A percentile compares a stretch with the other conserved stretches of the same genome.
phyloP scores from a whole-genome alignment of 2,888 invertebrate species.

The Aphelenchoides bicaudatus region DNA sequence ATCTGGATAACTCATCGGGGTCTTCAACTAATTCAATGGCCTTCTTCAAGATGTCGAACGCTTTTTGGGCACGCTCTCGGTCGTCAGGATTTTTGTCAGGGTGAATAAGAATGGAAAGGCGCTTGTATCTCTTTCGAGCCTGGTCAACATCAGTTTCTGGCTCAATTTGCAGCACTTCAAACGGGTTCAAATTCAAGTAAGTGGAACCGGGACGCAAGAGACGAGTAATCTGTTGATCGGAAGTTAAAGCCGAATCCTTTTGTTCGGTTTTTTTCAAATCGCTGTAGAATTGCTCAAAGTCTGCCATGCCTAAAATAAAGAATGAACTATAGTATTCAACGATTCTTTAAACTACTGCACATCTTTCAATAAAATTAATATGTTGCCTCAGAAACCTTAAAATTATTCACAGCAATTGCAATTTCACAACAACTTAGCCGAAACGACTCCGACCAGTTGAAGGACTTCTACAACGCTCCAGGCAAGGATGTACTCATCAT shows the following conservation, averaged over 20 bases:
- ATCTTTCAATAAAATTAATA: background rate
- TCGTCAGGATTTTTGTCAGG: conserved; percentile 99
- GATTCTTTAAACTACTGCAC: background rate
- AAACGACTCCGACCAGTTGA: too few relatives aligned
- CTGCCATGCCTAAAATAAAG: conserved; percentile 22
- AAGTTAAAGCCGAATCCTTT: conserved; percentile 89
- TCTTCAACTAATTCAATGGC: conserved; percentile 71
- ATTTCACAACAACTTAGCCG: too few relatives aligned
- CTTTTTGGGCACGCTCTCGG: conserved; percentile 79
- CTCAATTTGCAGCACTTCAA: conserved; percentile 65
- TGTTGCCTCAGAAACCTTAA: too few relatives aligned
- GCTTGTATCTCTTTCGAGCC: conserved; percentile 89
- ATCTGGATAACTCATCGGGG: conserved; percentile 86
- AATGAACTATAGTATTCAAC: background rate
- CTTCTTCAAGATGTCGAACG: conserved; percentile 67
- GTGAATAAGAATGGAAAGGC: conserved; percentile 92
- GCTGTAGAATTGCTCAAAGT: conserved; percentile 54
- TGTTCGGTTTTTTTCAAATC: conserved; percentile 94
- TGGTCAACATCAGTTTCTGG: conserved; percentile 83
- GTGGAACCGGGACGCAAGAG: conserved; percentile 91
- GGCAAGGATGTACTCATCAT: too few relatives aligned
- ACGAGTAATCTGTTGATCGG: conserved; percentile 92
- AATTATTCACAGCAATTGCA: too few relatives aligned
- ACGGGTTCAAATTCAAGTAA: conserved; percentile 76
- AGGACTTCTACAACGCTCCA: too few relatives aligned